A percentile compares a stretch with the other conserved stretches of the same genome.
phyloP scores from a whole-genome alignment of 2,113 vertebrate species.

The Geothlypis trichas region DNA sequence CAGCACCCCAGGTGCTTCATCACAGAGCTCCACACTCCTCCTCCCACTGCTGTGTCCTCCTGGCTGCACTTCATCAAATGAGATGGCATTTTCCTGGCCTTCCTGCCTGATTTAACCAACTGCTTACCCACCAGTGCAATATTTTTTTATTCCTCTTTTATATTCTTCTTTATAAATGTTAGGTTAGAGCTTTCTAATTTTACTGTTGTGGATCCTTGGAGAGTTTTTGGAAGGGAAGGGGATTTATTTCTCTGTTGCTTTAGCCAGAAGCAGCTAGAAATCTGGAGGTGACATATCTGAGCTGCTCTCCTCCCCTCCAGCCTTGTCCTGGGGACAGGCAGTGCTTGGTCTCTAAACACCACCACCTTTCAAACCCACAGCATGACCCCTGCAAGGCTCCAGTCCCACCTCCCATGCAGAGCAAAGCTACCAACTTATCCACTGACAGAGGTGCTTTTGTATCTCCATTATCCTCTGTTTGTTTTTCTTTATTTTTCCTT shows the following conservation, averaged over 20 bases:
- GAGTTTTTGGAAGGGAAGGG: background rate
- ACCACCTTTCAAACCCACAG: background rate
- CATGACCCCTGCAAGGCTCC: background rate
- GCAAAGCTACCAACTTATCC: fast-evolving
- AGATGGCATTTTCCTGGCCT: background rate
- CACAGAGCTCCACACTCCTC: background rate
- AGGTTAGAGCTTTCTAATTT: conserved; percentile 6
- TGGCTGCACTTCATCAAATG: fast-evolving
- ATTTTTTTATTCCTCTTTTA: background rate
- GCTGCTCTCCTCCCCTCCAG: background rate
- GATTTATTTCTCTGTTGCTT: background rate
- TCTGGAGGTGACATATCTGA: background rate
- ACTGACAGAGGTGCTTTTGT: background rate
- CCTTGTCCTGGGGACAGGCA: background rate
- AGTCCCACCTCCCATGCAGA: background rate
- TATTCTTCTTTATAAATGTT: background rate
- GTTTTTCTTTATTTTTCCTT: background rate
- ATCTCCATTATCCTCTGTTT: background rate
- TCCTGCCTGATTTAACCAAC: background rate
- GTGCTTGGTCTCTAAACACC: background rate
- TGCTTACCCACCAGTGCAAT: background rate
- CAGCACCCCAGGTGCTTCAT: background rate
- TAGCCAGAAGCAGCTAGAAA: background rate
- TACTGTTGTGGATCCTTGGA: conserved; percentile 11
- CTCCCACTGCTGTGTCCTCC: background rate